Base-by-base conservation (phyloP, 1,140 invertebrate species). In the Heliconius himera region DNA sequence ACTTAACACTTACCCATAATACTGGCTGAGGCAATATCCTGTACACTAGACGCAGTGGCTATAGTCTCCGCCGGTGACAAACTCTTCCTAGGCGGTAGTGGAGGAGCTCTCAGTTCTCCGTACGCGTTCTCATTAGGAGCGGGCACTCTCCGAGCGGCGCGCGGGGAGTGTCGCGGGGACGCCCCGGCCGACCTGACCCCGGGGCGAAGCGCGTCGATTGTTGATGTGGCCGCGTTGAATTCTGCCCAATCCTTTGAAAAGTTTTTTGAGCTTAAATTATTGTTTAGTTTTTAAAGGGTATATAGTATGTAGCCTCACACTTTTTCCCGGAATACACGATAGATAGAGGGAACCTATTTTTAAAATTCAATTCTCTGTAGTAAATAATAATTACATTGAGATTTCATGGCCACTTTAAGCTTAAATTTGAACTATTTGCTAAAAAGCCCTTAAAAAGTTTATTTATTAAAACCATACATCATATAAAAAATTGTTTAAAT, bases 171-270 rank as follows among this genome's bases (percentile, higher is more conserved):
- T 0, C 93, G 84, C 0, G 94, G 94, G 18, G 93, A 94, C 0
- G 87, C 91, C 0, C 82, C 84, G 0, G 91, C 91, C 0, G 91
- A 93, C 1, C 91, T 81, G 0, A 87, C 85, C 0, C 89, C 87
- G 0, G 91, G 93, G 0, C 95, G 94, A 3, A 96, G 85, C 1
- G 94, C 95, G 80, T 95, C 95, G 76, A 96, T 95, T 26, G 95
- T 95, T 13, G 95, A 95, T n/a, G 95, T 96, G 8, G 95, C 95
- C 56, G 95, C 95, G 87, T 96, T 96, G 90, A 96, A 96, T 83
- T 96, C 95, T 26, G 94, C 93, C 89, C 94, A 95, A 75, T 96
- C 95, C 95, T 96, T 88, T 11, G 41, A 41, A 73, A 8, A 3
- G 38, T 73, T 73, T 26, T 8, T 54, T 18, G 51, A 54, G 20